A percentile compares a stretch with the other conserved stretches of the same genome.
Conservation (phyloP, 2,797 vertebrate genomes). For the Streptopelia turtur region DNA sequence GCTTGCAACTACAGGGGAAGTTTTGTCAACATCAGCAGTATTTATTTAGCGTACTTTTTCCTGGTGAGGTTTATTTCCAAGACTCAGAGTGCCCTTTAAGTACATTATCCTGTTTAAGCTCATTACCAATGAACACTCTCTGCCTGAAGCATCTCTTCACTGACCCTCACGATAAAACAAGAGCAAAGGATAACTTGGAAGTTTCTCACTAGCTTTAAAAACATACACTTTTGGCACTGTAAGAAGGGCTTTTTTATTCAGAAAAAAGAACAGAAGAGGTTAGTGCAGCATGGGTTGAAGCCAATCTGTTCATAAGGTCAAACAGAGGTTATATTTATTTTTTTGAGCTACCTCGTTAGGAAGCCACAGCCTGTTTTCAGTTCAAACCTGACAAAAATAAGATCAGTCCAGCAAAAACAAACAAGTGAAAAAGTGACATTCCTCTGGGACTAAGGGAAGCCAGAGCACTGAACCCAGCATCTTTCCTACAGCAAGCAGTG, state of each 20-base stretch:
- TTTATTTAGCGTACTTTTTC: slow-evolving; percentile 13
- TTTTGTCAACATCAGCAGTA: not conserved
- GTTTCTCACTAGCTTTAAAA: not conserved
- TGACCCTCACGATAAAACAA: not conserved
- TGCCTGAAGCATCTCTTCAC: not conserved
- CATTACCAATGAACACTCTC: not conserved
- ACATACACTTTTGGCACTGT: not conserved
- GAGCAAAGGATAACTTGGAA: not conserved
- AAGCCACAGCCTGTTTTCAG: slow-evolving; percentile 18
- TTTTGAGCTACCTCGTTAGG: slow-evolving; percentile 25
- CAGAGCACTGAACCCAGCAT: not conserved
- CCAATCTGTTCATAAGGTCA: slow-evolving; percentile 31
- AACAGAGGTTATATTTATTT: slow-evolving; percentile 57
- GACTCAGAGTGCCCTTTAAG: not conserved
- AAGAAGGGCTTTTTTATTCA: not conserved
- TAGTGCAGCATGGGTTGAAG: not conserved
- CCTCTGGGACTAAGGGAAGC: not conserved
- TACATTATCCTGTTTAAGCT: not conserved
- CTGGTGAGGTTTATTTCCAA: not conserved
- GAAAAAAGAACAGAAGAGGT: not conserved
- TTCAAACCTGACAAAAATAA: slow-evolving; percentile 37
- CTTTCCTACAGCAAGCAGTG: not conserved
- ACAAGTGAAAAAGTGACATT: slow-evolving; percentile 24
- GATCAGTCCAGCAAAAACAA: slow-evolving; percentile 33
- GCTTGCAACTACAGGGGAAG: not conserved